A percentile compares a stretch with the other conserved stretches of the same genome.
These are phyloP conservation scores for Zaprionus vittiger DNA, from an alignment of 1,140 invertebrate species.

Conservation along the genomic window DNA sequence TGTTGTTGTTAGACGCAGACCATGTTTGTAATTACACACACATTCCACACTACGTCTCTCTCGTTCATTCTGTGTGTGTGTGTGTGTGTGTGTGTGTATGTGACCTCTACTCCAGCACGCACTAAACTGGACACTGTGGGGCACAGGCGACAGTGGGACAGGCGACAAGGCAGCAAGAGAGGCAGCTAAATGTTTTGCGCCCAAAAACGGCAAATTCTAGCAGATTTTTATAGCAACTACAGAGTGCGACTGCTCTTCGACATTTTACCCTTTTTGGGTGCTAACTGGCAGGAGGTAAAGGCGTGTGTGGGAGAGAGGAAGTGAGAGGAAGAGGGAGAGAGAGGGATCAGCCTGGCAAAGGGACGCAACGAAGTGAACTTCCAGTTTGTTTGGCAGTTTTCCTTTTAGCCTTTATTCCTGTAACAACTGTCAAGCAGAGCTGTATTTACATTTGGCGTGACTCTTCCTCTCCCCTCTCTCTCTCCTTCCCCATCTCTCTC, in stretches of 20 bases:
- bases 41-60: neutral
- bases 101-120: neutral
- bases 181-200: slow-evolving; percentile 65
- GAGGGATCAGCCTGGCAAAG: neutral
- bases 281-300: neutral
- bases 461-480: slow-evolving; percentile 17
- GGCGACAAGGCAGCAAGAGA: slow-evolving; percentile 43
- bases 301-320: neutral
- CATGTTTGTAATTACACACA: slow-evolving; percentile 65
- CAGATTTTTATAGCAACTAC: slow-evolving; percentile 56
- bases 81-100: neutral
- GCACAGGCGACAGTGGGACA: neutral
- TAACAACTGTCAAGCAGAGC: slow-evolving; percentile 52
- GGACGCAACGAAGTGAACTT: slow-evolving; percentile 9
- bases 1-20: slow-evolving; percentile 37
- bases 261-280: slow-evolving; percentile 69
- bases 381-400: neutral
- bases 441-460: slow-evolving; percentile 73
- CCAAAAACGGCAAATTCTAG: slow-evolving; percentile 76
- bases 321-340: slow-evolving; percentile 6
- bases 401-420: slow-evolving; percentile 15
- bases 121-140: neutral
- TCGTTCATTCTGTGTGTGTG: neutral
- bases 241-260: slow-evolving; percentile 39
- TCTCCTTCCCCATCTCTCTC: neutral